phyloP scores from a whole-genome alignment of 2,113 vertebrate species.

The Gracilinanus agilis region DNA sequence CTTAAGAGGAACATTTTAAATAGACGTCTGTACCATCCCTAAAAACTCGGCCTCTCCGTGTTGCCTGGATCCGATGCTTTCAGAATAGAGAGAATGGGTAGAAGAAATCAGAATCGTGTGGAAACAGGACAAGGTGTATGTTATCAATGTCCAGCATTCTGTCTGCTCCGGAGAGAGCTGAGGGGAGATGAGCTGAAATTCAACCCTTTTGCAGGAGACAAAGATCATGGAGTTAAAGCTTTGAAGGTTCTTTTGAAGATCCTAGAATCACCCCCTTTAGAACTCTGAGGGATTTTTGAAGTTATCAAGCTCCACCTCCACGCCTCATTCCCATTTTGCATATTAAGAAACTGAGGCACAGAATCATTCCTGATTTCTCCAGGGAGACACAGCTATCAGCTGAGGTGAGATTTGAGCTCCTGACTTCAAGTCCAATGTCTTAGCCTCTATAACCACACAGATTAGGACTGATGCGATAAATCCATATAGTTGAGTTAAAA shows the following conservation, averaged over 20 bases:
- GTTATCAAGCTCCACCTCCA: neutral
- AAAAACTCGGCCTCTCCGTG: neutral
- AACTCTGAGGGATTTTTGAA: neutral
- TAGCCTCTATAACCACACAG: neutral
- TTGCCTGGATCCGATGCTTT: neutral
- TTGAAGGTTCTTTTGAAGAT: neutral
- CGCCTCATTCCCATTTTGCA: neutral
- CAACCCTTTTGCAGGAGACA: neutral
- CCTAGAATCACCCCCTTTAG: neutral
- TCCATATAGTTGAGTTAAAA: neutral
- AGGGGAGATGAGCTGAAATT: neutral
- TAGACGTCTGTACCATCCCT: neutral
- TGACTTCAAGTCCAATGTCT: neutral
- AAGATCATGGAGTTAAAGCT: neutral
- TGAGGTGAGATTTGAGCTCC: neutral
- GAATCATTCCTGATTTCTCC: neutral
- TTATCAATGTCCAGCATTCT: neutral
- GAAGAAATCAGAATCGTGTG: neutral
- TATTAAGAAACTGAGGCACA: neutral
- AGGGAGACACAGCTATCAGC: neutral
- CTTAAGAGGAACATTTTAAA: neutral
- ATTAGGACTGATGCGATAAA: neutral
- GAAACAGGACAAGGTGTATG: neutral
- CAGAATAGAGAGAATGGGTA: neutral
- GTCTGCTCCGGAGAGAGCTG: neutral